Evolutionary conservation across 1,140 invertebrate species (phyloP), one percentile per base, ranked within the genome.

Genomic region (Elysia chlorotica): DNA sequence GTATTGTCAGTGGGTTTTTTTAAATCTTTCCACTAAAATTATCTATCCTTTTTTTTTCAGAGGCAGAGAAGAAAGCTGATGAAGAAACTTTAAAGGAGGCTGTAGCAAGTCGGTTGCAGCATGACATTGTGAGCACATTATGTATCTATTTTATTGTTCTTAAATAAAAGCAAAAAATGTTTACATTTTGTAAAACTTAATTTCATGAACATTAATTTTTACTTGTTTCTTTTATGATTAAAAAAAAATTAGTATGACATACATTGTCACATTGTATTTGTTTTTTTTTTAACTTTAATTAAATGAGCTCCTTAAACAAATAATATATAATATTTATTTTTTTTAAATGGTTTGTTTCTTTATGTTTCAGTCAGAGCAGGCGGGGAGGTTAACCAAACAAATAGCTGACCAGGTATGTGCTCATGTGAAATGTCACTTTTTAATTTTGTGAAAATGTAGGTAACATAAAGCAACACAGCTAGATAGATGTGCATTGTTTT

Each of bases 371-470:
- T 87, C 97, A 31, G 94, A 96, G 85, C 92, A 94, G 85, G 92
- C 92, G 72, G 95, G 95, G 21, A 91, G 91, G 85, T 87, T 97
- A 68, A 89, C 91, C 54, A 91, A 91, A 84, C 89, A 90, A 81
- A 88, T 97, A 48, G 94, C 95, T 0, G 91, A 91, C 74, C 88
- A 88, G 73, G 92, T 93, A 76, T 86, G 87, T 66, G 83, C 31
- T 28, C 4, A 10, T 21, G 10, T n/a, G n/a, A n/a, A n/a, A n/a
- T n/a, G n/a, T n/a, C n/a, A n/a, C 33, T 62, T 10, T 33, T 23
- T 62, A 5, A 28, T 62, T 62, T 23, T 4, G 21, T 6, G n/a
- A 28, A 23, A 62, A 6, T 62, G 59, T 25, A 23, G 4, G 59
- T 68, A 30, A n/a, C n/a, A n/a, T n/a, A n/a, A n/a, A n/a, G n/a